Evolutionary conservation across 2,797 vertebrate genomes (phyloP).

Genomic region (Squalus acanthias): DNA sequence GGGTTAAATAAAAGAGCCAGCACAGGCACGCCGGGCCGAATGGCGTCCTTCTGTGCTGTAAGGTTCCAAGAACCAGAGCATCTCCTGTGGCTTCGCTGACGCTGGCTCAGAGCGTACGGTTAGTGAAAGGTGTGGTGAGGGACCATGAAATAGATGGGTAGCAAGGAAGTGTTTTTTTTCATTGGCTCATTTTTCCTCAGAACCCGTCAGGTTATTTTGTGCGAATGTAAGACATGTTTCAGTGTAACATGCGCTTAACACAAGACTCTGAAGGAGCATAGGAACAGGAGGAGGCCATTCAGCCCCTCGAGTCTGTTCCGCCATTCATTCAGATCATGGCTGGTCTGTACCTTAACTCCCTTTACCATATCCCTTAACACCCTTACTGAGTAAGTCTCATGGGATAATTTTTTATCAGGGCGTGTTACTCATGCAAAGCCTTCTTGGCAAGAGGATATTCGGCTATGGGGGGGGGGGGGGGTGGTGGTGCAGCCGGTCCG

Average conservation of each 20-base stretch:
- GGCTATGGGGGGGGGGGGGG: too few species aligned
- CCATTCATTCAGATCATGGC: neutral
- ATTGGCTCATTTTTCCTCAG: neutral
- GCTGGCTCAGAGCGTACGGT: neutral
- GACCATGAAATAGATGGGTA: neutral
- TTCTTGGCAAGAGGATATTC: neutral
- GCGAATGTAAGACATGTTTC: neutral
- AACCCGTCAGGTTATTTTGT: neutral
- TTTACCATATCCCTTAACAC: neutral
- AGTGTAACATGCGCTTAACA: neutral
- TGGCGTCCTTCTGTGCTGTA: neutral
- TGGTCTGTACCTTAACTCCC: neutral
- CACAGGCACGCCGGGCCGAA: neutral
- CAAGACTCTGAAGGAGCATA: neutral
- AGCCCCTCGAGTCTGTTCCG: neutral
- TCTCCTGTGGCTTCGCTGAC: neutral
- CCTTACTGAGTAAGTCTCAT: neutral
- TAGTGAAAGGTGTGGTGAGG: neutral
- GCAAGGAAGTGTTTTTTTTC: neutral
- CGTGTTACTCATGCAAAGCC: neutral
- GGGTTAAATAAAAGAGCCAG: neutral
- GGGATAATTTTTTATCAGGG: neutral
- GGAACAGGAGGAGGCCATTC: neutral
- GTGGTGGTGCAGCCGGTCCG: neutral
- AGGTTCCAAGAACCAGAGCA: neutral